Evolutionary conservation across 2,888 invertebrate species (phyloP), one percentile per base, ranked within the genome.

Genomic region (Netelia melanura): DNA sequence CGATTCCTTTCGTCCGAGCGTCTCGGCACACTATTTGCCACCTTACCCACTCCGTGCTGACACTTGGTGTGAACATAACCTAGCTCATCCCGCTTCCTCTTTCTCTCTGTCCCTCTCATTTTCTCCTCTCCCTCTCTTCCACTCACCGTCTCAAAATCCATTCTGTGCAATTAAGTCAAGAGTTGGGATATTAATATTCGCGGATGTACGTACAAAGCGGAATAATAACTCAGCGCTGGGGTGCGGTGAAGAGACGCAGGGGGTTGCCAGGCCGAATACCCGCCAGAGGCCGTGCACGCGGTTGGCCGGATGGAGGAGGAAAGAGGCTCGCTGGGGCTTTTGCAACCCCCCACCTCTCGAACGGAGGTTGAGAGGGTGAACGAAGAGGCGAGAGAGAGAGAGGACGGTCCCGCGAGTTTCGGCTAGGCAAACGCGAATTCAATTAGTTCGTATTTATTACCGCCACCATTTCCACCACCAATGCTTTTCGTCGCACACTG

Each of bases 121-220:
- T 65, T 58, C 75, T 67, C 81, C 67, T 56, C 61, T 56, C 70
- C 21, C 11, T n/a, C n/a, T 70, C 6, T 48, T 54, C 68, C 61
- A 25, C 44, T 48, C 74, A 17, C 75, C 82, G 64, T 76, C 84
- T 83, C 71, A 89, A 90, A 91, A 92, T 92, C 91, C 89, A 91
- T 92, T 92, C 91, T 89, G 88, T 87, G 91, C 91, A 91, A 92
- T 93, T 92, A 92, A 92, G 91, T 91, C 90, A 91, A 91, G 92
- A 92, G 91, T 91, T 89, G 89, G 90, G 91, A 90, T 92, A 91
- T 92, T 93, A 92, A 92, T 92, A 92, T 91, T 91, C 90, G 90
- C 89, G 91, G 91, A 90, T 91, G 90, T 90, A 91, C 91, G 90
- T 92, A 92, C 91, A 91, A 92, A 92, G 91, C 91, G 91, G 90